Evolutionary conservation across 2,113 vertebrate genomes (phyloP).

Genomic region (Urocitellus parryii): DNA sequence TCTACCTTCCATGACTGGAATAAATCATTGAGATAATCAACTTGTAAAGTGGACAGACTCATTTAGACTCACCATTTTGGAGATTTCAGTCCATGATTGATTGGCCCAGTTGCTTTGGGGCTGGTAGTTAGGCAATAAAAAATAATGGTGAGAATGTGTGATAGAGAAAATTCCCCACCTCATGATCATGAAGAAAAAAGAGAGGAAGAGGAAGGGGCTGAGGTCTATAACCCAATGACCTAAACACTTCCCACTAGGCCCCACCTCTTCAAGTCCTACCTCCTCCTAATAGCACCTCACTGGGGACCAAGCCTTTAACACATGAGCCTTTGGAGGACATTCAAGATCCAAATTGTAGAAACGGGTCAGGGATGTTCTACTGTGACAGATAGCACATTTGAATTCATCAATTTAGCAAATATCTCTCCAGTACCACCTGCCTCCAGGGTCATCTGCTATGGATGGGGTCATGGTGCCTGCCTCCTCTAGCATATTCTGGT

Average conservation of each 20-base stretch:
- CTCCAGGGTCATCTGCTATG: background rate
- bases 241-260: background rate
- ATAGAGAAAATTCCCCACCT: background rate
- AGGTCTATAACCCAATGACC: background rate
- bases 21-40: background rate
- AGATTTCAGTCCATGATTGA: background rate
- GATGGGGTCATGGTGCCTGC: background rate
- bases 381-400: too few species aligned
- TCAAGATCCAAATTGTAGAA: background rate
- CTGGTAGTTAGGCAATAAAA: background rate
- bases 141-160: background rate
- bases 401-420: background rate
- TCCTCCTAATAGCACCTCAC: too few species aligned
- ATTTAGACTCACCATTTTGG: background rate
- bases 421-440: background rate
- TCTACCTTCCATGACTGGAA: background rate
- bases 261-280: too few species aligned
- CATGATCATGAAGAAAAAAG: background rate
- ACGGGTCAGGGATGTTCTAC: too few species aligned
- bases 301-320: background rate
- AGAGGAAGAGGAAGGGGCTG: background rate
- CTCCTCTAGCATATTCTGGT: too few species aligned
- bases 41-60: background rate
- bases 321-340: too few species aligned
- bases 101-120: background rate